These are phyloP conservation scores for Pammene aurita DNA, from an alignment of 2,888 invertebrate genomes.

Conservation along the genomic window DNA sequence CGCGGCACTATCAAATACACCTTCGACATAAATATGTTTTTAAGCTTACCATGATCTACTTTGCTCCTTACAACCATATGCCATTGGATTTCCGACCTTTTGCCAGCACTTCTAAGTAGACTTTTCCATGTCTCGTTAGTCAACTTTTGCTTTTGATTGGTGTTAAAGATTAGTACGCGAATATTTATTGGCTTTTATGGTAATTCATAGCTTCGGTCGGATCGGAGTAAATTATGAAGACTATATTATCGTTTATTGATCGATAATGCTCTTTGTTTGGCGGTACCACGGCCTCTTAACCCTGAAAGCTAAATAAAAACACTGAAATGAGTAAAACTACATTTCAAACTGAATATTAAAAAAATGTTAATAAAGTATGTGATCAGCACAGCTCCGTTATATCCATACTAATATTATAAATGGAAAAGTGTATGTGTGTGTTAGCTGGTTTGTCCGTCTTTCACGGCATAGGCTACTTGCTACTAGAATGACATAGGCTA, in stretches of 20 bases:
- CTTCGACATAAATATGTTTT: neutral
- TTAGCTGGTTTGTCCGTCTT: no score
- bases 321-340: no score
- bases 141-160: neutral
- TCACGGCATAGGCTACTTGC: no score
- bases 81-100: neutral
- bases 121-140: no score
- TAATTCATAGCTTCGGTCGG: constrained; percentile 6
- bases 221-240: constrained; percentile 13
- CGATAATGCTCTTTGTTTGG: neutral
- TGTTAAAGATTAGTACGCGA: constrained; percentile 9
- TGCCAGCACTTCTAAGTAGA: neutral
- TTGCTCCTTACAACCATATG: neutral
- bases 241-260: constrained; percentile 1
- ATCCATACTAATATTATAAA: no score
- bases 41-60: neutral
- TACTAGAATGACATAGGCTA: no score
- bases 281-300: no score
- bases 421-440: no score
- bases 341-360: no score
- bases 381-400: no score
- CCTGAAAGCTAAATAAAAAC: no score
- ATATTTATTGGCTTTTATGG: constrained; percentile 14
- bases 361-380: no score
- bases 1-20: constrained; percentile 8